Conservation (phyloP, 1,140 invertebrate genomes). For the Sycobia sp. region DNA sequence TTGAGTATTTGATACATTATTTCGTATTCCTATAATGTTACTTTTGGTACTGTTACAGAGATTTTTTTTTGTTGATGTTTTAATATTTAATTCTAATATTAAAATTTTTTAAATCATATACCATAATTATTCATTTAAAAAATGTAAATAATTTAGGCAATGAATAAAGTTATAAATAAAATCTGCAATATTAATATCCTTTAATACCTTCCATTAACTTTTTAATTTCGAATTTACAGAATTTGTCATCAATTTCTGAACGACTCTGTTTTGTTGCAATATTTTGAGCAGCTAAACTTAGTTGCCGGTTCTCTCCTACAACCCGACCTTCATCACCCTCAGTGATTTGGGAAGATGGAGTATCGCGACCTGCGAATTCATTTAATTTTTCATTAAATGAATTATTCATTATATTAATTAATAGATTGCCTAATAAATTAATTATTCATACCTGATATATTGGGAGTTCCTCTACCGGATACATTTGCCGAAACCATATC, state of each 20-base stretch:
- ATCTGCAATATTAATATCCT: neutral
- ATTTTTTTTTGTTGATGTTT: no score
- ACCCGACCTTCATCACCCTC: conserved; percentile 74
- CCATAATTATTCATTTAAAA: no score
- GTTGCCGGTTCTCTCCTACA: conserved; percentile 56
- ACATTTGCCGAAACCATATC: conserved; percentile 94
- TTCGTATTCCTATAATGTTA: no score
- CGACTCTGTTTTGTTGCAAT: conserved; percentile 74
- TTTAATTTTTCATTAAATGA: conserved; percentile 7
- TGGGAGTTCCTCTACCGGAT: conserved; percentile 84
- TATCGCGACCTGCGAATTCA: conserved; percentile 82
- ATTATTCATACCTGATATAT: conserved; percentile 76
- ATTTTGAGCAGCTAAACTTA: conserved; percentile 65
- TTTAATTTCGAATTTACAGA: conserved; percentile 98
- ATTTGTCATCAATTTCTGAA: conserved; percentile 96
- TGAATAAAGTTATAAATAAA: no score
- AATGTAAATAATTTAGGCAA: no score
- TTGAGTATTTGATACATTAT: no score
- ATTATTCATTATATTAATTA: neutral
- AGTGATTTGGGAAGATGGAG: conserved; percentile 89
- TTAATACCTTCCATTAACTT: conserved; percentile 75
- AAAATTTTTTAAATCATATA: no score
- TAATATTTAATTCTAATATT: no score
- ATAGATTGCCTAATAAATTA: neutral
- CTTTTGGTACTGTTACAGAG: no score